Evolutionary conservation across 2,888 invertebrate genomes (phyloP).

Genomic region (Pyrrhia umbra): DNA sequence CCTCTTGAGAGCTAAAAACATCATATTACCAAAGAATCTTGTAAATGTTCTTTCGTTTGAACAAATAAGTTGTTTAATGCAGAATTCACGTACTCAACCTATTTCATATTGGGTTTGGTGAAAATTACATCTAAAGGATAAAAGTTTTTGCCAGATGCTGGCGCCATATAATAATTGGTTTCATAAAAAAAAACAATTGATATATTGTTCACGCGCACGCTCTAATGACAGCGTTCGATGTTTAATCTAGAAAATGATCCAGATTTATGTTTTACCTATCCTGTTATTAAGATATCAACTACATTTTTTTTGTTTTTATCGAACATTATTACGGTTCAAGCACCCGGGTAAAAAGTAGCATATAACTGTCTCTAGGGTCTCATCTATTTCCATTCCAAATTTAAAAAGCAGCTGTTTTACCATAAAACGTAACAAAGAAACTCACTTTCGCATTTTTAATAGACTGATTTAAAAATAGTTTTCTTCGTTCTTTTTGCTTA

Average conservation of each 20-base stretch:
- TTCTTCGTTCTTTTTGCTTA: no score
- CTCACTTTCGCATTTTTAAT: no score
- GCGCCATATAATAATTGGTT: constrained; percentile 59
- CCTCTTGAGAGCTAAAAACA: neutral
- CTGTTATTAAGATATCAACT: constrained; percentile 10
- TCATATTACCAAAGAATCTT: neutral
- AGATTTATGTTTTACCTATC: constrained; percentile 38
- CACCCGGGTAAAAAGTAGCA: no score
- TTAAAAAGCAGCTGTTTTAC: no score
- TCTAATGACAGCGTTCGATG: constrained; percentile 38
- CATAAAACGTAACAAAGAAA: no score
- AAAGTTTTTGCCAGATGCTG: constrained; percentile 35
- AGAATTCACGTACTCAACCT: constrained; percentile 28
- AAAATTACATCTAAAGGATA: constrained; percentile 37
- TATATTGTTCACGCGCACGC: constrained; percentile 44
- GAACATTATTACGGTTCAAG: no score
- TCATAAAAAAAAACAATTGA: constrained; percentile 54
- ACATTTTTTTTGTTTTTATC: neutral
- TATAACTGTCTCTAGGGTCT: no score
- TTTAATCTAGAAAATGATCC: constrained; percentile 24
- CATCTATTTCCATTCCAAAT: no score
- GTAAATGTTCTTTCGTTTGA: constrained; percentile 6
- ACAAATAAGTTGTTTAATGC: constrained; percentile 17
- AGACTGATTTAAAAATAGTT: no score
- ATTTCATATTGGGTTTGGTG: constrained; percentile 21